Evolutionary conservation across 2,113 vertebrate genomes (phyloP).

Genomic region (Vulpes vulpes): DNA sequence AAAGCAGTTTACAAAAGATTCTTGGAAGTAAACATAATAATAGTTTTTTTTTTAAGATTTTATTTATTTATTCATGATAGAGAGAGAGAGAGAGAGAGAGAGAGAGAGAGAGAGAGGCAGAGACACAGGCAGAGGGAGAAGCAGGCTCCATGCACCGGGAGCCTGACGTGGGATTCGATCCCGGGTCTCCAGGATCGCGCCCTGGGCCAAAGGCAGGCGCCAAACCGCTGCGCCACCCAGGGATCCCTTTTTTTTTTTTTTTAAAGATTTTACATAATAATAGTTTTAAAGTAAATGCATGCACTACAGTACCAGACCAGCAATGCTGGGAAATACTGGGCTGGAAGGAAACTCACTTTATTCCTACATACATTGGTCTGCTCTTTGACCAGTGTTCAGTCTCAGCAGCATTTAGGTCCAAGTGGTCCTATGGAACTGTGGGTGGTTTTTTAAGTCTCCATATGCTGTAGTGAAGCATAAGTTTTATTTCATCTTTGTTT

Average conservation of each 20-base stretch:
- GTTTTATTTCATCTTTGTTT: conserved; percentile 57
- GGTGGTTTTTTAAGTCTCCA: conserved; percentile 29
- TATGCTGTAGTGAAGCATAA: not conserved
- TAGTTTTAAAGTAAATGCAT: conserved; percentile 50
- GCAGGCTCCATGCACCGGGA: no score
- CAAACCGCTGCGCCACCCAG: no score
- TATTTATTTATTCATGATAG: no score
- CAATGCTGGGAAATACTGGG: conserved; percentile 10
- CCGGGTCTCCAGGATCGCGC: no score
- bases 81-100: no score
- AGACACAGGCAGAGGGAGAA: no score
- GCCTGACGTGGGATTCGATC: no score
- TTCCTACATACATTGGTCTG: not conserved
- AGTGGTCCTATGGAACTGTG: not conserved
- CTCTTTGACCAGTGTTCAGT: not conserved
- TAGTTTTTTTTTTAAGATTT: no score
- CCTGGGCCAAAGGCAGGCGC: no score
- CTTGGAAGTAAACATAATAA: not conserved
- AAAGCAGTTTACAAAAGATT: not conserved
- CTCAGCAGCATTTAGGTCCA: not conserved
- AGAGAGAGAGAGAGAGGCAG: no score
- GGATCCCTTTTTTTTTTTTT: no score
- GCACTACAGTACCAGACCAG: not conserved
- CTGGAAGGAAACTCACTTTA: conserved; percentile 44
- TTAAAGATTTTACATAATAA: no score